phyloP scores from a whole-genome alignment of 2,113 vertebrate species.

The Misgurnus mizolepis region DNA sequence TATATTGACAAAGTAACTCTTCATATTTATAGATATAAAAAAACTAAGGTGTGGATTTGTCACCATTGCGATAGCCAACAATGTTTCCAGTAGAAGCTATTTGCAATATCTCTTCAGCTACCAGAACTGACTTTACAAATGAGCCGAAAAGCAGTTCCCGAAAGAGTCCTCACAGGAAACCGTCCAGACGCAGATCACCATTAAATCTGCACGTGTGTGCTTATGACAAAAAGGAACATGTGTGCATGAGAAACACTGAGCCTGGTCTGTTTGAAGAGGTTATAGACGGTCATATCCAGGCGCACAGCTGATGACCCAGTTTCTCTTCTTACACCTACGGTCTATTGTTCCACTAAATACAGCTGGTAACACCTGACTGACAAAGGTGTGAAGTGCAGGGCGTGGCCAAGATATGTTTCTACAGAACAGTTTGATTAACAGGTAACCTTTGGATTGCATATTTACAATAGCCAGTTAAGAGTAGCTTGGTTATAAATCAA shows the following conservation, averaged over 20 bases:
- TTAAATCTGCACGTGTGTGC: constrained; percentile 36
- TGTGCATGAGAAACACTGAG: constrained; percentile 7
- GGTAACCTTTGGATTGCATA: too few relatives aligned
- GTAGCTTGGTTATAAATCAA: too few relatives aligned
- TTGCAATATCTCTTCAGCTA: constrained; percentile 12
- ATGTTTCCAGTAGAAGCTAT: not conserved
- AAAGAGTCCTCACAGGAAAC: constrained; percentile 40
- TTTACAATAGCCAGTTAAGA: too few relatives aligned
- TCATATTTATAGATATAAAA: not conserved
- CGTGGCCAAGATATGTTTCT: not conserved
- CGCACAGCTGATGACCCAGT: not conserved
- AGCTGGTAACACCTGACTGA: constrained; percentile 3
- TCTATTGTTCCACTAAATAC: not conserved
- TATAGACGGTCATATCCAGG: constrained; percentile 27
- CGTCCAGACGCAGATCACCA: constrained; percentile 23
- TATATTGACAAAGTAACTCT: not conserved
- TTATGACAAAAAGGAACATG: constrained; percentile 27
- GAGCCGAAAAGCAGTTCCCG: not conserved
- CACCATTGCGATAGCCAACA: not conserved
- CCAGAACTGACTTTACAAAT: constrained; percentile 4
- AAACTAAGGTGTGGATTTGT: not conserved
- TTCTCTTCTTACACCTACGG: constrained; percentile 3
- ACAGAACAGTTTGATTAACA: not conserved
- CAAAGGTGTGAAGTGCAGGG: not conserved
- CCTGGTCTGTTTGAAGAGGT: constrained; percentile 7